Conservation (phyloP, 2,888 invertebrate species). For the Rhagium mordax region DNA sequence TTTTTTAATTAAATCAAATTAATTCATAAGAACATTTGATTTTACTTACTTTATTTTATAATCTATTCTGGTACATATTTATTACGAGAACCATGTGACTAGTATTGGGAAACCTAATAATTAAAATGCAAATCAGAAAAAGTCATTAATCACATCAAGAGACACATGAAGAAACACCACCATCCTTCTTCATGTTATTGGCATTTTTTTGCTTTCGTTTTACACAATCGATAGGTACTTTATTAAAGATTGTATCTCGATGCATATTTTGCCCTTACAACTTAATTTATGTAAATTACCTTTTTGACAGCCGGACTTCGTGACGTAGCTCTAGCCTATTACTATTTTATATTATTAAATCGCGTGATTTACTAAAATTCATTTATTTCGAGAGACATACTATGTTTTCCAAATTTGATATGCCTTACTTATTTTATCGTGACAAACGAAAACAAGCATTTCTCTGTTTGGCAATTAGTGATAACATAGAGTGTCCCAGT, state of each 20-base stretch:
- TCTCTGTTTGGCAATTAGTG: neutral
- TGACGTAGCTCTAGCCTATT: conserved; percentile 60
- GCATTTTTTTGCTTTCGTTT: neutral
- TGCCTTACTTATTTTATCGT: conserved; percentile 24
- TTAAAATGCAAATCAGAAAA: neutral
- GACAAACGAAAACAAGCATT: neutral
- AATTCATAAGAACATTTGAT: too few species aligned
- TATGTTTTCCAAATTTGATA: conserved; percentile 50
- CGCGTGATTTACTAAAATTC: conserved; percentile 60
- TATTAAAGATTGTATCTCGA: conserved; percentile 43
- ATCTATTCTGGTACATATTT: too few species aligned
- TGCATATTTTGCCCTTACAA: conserved; percentile 56
- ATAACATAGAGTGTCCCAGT: neutral
- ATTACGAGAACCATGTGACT: neutral
- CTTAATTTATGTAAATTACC: conserved; percentile 65
- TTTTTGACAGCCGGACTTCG: conserved; percentile 65
- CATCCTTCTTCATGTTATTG: neutral
- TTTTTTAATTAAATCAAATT: too few species aligned
- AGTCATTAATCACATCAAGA: neutral
- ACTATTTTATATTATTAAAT: conserved; percentile 62
- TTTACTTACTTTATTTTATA: too few species aligned
- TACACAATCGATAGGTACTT: conserved; percentile 35
- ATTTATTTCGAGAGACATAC: conserved; percentile 49
- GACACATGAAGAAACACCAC: neutral
- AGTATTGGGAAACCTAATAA: neutral